Conservation (phyloP, 92 coral and sea anemone species). For the Porites lobata region DNA sequence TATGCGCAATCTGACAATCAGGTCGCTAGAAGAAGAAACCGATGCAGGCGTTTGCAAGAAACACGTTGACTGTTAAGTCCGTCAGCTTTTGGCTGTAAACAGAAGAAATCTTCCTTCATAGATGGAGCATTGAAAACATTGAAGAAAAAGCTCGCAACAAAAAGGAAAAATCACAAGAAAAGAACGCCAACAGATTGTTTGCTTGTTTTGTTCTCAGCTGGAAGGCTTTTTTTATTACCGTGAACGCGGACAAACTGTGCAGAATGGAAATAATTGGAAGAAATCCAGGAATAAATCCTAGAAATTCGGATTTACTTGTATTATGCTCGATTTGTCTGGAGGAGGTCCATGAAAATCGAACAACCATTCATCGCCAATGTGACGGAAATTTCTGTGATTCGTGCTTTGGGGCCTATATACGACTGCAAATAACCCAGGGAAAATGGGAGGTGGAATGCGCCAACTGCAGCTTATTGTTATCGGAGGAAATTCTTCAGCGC, state of each 20-base stretch:
- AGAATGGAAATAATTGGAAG: constrained; percentile 15
- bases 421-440: constrained; percentile 45
- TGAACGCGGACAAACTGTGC: neutral
- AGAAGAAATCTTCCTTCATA: neutral
- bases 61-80: neutral
- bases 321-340: constrained; percentile 42
- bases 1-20: too few species aligned
- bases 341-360: constrained; percentile 1
- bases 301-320: constrained; percentile 1
- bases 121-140: neutral
- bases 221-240: neutral
- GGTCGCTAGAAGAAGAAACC: neutral
- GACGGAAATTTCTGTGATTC: constrained; percentile 25
- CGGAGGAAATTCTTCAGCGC: constrained; percentile 1
- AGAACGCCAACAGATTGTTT: neutral
- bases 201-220: constrained; percentile 11
- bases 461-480: constrained; percentile 27
- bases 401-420: constrained; percentile 53
- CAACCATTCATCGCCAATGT: constrained; percentile 25
- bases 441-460: constrained; percentile 48
- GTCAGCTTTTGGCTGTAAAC: neutral
- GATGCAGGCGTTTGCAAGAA: neutral
- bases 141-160: neutral
- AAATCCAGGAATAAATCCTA: neutral
- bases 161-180: too few species aligned